Evolutionary conservation across 2,797 vertebrate species (phyloP), one percentile per base, ranked within the genome.

Genomic region (Furcifer pardalis): DNA sequence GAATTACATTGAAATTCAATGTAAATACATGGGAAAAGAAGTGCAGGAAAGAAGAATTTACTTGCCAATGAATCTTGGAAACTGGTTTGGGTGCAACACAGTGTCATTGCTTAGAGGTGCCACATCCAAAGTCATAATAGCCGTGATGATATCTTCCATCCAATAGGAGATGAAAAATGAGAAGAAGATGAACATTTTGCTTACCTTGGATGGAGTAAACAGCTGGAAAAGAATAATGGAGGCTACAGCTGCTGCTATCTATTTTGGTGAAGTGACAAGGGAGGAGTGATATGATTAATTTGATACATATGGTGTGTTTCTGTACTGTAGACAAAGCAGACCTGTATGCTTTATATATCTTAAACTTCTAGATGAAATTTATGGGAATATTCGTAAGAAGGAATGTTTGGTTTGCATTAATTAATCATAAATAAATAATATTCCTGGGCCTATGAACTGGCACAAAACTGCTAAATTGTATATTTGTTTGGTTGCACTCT

Each of bases 401-500:
- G 25, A 40, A 25, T 62, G 5, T 8, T 63, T 49, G 19, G 23
- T 84, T 27, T 60, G 59, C 37, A 73, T 13, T 79, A 62, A 79
- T 84, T 79, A 62, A 56, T 23, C 32, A 49, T 76, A 84, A 72
- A 79, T 37, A 63, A 72, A 62, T 21, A 78, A 72, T 9, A 60
- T 72, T 81, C 35, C 17, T 30, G 49, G 35, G 23, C 52, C 23
- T 60, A 23, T 12, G 10, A 10, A 72, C 62, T 44, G 25, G 15
- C 32, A 25, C 73, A 56, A 81, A 81, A 40, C 46, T 44, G 52
- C 52, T 71, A 69, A 77, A 84, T 62, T 21, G 13, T 46, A 52
- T 49, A 37, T 72, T 78, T 25, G 25, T 6, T 19, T 49, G 75
- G 75, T 35, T n/a, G 77, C 21, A 19, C n/a, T 79, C 46, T 84